Base-by-base conservation (phyloP, 2,797 vertebrate species). In the Champsocephalus gunnari region DNA sequence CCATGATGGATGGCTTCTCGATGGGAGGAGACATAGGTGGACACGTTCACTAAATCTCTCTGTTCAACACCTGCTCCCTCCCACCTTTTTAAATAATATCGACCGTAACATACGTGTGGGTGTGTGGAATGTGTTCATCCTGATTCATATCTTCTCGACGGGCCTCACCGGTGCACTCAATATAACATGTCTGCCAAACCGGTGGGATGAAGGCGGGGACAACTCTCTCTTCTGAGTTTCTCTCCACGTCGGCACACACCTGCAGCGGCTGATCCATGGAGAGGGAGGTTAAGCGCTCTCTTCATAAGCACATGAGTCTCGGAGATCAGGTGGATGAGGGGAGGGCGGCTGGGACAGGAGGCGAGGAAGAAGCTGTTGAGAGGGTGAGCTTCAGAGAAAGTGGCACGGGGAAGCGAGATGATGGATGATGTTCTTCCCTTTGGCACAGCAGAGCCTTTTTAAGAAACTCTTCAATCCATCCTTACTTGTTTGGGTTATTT, bases 1-100 rank as follows among this genome's bases (percentile, higher is more conserved):
- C 67, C 14, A 1, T 92, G 90, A 93, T 88, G 32, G 89, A 93
- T 91, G 80, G 89, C 85, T 87, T 45, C 77, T 85, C 75, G 19
- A 59, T 45, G 71, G 71, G 69, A 32, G 71, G 69, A 56, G 87
- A 88, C 86, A 73, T 74, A 71, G 79, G 61, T 77, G 70, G 75
- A 79, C 86, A 75, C 55, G 10, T 82, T 24, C 79, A 73, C 73
- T 88, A 85, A 89, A 88, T 88, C 81, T 77, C 65, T 45, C 64
- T 44, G 51, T 75, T 78, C 63, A 50, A 32, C 51, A 16, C n/a
- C 14, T 10, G 14, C 2, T 3, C 4, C 21, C 84, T 41, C 48
- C 53, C 56, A 34, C 60, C 38, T 9, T 77, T 66, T 79, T 79
- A 58, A 63, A 75, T 88, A 83, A 81, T 64, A 83, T 83, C 41